Percentiles rank a stretch among this genome's conserved stretches.
Conservation (phyloP, 2,797 vertebrate species). For the Corythornis leucogaster region DNA sequence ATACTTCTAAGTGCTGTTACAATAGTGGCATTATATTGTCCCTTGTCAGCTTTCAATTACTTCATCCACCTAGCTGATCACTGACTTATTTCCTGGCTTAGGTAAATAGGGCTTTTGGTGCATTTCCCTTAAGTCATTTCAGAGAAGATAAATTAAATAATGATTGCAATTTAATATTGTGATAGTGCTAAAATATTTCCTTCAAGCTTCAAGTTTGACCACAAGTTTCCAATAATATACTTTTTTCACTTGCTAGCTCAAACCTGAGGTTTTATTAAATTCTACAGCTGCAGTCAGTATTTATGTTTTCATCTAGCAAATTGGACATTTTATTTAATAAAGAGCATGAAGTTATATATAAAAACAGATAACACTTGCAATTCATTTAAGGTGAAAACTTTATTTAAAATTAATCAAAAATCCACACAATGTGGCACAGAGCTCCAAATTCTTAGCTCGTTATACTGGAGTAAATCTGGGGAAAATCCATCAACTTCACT, state of each 20-base stretch:
- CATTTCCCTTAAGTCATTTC: slow-evolving; percentile 81
- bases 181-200: slow-evolving; percentile 87
- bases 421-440: slow-evolving; percentile 41
- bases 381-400: slow-evolving; percentile 73
- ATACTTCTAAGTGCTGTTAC: slow-evolving; percentile 74
- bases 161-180: slow-evolving; percentile 85
- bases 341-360: slow-evolving; percentile 73
- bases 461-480: slow-evolving; percentile 32
- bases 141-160: slow-evolving; percentile 87
- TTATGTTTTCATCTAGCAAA: slow-evolving; percentile 82
- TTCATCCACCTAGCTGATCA: slow-evolving; percentile 80
- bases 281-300: slow-evolving; percentile 86
- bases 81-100: slow-evolving; percentile 81
- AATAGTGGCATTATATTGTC: slow-evolving; percentile 81
- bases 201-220: slow-evolving; percentile 84
- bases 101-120: slow-evolving; percentile 79
- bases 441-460: slow-evolving; percentile 50
- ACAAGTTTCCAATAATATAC: slow-evolving; percentile 86
- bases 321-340: slow-evolving; percentile 82
- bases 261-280: slow-evolving; percentile 85
- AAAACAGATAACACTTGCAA: slow-evolving; percentile 73
- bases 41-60: slow-evolving; percentile 80
- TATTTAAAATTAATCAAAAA: slow-evolving; percentile 76
- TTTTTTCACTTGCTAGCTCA: slow-evolving; percentile 81
- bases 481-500: not conserved